phyloP scores from a whole-genome alignment of 2,797 vertebrate genomes.

The Gobionotothen gibberifrons region DNA sequence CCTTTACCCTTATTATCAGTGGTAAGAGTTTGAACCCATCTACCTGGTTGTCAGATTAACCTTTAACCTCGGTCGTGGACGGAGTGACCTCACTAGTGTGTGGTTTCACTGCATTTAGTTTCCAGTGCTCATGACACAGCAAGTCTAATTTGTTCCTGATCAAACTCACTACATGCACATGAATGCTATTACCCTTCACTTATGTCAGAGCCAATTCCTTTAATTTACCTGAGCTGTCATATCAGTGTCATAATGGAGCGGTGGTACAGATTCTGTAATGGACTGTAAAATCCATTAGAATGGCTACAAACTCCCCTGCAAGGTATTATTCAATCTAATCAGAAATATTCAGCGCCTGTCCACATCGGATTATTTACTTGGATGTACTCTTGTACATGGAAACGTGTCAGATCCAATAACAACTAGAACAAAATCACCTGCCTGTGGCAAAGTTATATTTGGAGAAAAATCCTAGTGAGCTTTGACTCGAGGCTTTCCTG shows the following conservation, averaged over 20 bases:
- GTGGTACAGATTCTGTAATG: conserved; percentile 49
- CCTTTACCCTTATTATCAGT: conserved; percentile 20
- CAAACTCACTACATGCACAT: conserved; percentile 13
- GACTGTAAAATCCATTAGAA: conserved; percentile 58
- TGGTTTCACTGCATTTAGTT: conserved; percentile 35
- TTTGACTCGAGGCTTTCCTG: conserved; percentile 11
- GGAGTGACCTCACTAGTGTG: conserved; percentile 10
- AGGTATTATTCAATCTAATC: conserved; percentile 51
- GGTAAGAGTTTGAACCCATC: conserved; percentile 29
- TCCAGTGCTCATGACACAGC: not conserved
- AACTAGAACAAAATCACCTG: conserved; percentile 31
- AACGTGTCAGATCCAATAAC: conserved; percentile 39
- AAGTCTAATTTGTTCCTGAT: conserved; percentile 31
- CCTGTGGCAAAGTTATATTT: conserved; percentile 14
- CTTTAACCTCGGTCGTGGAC: conserved; percentile 34
- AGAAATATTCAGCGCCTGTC: conserved; percentile 39
- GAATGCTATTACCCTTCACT: conserved; percentile 46
- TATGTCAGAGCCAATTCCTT: conserved; percentile 48
- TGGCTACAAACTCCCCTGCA: conserved; percentile 42
- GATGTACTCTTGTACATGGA: conserved; percentile 19
- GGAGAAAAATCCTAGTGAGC: conserved; percentile 6
- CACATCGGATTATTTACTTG: conserved; percentile 24
- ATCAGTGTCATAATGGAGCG: conserved; percentile 35
- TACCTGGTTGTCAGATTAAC: conserved; percentile 37
- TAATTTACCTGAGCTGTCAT: conserved; percentile 58